phyloP scores from a whole-genome alignment of 2,113 vertebrate genomes.

The Turdus rufiventris region DNA sequence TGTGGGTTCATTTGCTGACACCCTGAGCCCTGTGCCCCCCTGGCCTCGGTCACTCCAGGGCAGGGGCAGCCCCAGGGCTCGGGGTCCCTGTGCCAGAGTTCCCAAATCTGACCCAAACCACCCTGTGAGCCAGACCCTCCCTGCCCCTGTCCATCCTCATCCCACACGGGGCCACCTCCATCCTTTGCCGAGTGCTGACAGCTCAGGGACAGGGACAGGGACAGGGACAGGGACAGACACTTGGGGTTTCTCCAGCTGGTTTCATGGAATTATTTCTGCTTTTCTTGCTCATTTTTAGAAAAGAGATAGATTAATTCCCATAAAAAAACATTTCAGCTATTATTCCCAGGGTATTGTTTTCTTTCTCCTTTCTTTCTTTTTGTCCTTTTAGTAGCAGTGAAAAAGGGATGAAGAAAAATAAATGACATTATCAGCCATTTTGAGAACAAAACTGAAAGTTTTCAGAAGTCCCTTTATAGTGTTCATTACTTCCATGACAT shows the following conservation, averaged over 20 bases:
- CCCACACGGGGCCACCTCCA: not conserved
- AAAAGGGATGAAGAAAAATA: not conserved
- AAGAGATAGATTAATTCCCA: not conserved
- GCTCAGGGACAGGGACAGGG: not conserved
- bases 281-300: not conserved
- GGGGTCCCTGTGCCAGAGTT: not conserved
- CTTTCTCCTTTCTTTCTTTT: not conserved
- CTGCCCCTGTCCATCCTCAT: fast-evolving
- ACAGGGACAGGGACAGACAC: not conserved
- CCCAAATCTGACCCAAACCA: fast-evolving
- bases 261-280: not conserved
- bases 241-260: not conserved
- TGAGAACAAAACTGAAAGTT: not conserved
- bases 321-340: not conserved
- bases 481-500: not conserved
- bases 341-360: not conserved
- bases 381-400: not conserved
- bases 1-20: too few species aligned
- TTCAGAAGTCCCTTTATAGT: not conserved
- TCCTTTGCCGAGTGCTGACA: not conserved
- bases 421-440: not conserved
- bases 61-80: not conserved
- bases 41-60: too few species aligned
- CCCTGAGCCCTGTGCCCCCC: too few species aligned
- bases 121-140: fast-evolving